These are phyloP conservation scores for Phyto melanocephala DNA, from an alignment of 2,888 invertebrate genomes.

Conservation along the genomic window DNA sequence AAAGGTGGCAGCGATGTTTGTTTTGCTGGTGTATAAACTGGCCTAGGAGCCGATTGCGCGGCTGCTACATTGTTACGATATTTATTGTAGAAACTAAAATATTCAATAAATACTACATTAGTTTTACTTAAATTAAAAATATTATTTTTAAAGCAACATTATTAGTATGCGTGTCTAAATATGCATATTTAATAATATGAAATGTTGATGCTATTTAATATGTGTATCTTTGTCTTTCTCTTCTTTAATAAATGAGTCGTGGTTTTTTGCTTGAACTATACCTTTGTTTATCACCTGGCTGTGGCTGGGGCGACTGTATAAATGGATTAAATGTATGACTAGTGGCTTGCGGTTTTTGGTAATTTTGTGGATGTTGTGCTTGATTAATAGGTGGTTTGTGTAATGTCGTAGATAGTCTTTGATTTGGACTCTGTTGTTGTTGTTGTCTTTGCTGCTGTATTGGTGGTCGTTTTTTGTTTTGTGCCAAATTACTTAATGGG, in stretches of 20 bases:
- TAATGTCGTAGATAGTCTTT: conserved; percentile 71
- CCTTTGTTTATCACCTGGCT: conserved; percentile 74
- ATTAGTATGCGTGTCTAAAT: no score
- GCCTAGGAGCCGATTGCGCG: conserved; percentile 70
- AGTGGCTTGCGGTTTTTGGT: conserved; percentile 74
- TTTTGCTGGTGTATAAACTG: conserved; percentile 72
- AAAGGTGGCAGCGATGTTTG: conserved; percentile 52
- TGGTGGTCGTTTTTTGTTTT: conserved; percentile 69
- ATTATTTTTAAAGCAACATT: no score
- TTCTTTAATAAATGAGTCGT: no score
- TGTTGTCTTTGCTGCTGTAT: conserved; percentile 63
- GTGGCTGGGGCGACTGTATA: conserved; percentile 65
- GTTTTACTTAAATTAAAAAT: not conserved
- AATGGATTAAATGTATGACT: conserved; percentile 78
- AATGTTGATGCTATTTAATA: not conserved
- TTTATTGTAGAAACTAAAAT: conserved; percentile 49
- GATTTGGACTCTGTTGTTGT: conserved; percentile 63
- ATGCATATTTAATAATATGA: not conserved
- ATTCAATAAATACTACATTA: not conserved
- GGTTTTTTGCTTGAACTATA: conserved; percentile 60
- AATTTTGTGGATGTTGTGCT: conserved; percentile 69
- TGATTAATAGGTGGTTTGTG: conserved; percentile 65
- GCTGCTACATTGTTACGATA: conserved; percentile 61
- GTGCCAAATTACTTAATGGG: conserved; percentile 38
- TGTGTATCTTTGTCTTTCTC: not conserved